Base-by-base conservation (phyloP, 2,113 vertebrate species). In the Piprites chloris region DNA sequence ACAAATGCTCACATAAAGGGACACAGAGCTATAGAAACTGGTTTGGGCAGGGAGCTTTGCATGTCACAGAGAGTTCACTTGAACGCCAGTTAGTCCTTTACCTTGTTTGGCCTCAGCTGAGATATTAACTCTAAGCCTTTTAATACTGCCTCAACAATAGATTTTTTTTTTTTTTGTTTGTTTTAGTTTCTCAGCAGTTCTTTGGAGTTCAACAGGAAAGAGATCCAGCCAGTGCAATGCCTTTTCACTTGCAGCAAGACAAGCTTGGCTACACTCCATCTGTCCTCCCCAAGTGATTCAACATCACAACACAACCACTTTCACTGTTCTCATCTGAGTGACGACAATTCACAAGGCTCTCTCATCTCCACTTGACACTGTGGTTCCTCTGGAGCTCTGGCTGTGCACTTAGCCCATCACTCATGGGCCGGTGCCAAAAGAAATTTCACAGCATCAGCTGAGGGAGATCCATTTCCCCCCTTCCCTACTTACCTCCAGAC, bases 401-500 rank as follows among this genome's bases (percentile, higher is more conserved):
- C 55, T 84, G 30, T 42, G 56, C 67, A 41, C 28, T 84, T 42
- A 81, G 50, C 47, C 67, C 63, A 46, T 46, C 82, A 77, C 30
- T 80, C 53, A 33, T 4, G 4, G 53, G 32, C 50, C 59, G n/a
- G 39, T 59, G 65, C 79, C 37, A 17, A 67, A 62, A 75, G 49
- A 46, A 63, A 58, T 63, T 58, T 35, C 80, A 87, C 56, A 67
- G 42, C 14, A 52, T 49, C n/a, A 66, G 6, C 49, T 37, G 41
- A 79, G 35, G 49, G 24, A 92, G 62, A 89, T 44, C 24, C 15
- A 26, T 20, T 89, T 26, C 3, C n/a, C 41, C n/a, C 22, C 30
- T 18, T 49, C 14, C 55, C 46, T 20, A 20, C 87, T 12, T 83
- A 99, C 98, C 98, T 89, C 99, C 99, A 80, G 99, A 99, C 12